Base-by-base conservation (phyloP, 2,113 vertebrate species). In the Carassius auratus region DNA sequence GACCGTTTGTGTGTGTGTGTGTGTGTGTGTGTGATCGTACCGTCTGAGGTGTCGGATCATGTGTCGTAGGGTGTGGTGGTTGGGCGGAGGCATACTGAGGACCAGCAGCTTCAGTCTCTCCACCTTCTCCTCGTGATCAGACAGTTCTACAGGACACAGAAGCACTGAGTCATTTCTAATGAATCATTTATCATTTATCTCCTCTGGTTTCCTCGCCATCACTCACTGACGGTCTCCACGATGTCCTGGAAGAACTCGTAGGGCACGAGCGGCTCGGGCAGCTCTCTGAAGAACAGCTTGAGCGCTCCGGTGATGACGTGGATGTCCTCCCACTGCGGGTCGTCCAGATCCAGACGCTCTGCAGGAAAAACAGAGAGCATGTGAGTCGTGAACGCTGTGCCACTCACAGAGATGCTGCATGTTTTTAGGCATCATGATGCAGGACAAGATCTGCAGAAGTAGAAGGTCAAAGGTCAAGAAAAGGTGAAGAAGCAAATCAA, bases 231-330 rank as follows among this genome's bases (percentile, higher is more conserved):
- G 17, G 95, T 92, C 71, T 94, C 93, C 52, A 96, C 85, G 36
- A 96, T 93, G 90, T 96, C 93, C 4, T 95, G 91, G 26, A 96
- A 96, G 89, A 95, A 90, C 84, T 86, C 90, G 59, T 57, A 95
- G 17, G 97, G 96, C 38, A 98, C 91, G 26, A 98, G 91, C 1
- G 97, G 97, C 90, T 98, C 96, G 0, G 97, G 97, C 61, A 98
- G 95, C 93, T 98, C 97, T 1, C 97, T 94, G 66, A 99, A 95
- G 89, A 99, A 98, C 80, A 99, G 96, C 90, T 99, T 99, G 86
- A 98, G 91, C 61, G 97, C 97, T 61, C 97, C 97, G 0, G 96
- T 97, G 91, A 99, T 91, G 86, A 97, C 97, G 3, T 99, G 97
- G 73, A 99, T 92, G 83, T 98, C 97, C 55, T 97, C 96, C 97